A percentile compares a stretch with the other conserved stretches of the same genome.
Conservation (phyloP, 23 tunicate species). For the Styela plicata region DNA sequence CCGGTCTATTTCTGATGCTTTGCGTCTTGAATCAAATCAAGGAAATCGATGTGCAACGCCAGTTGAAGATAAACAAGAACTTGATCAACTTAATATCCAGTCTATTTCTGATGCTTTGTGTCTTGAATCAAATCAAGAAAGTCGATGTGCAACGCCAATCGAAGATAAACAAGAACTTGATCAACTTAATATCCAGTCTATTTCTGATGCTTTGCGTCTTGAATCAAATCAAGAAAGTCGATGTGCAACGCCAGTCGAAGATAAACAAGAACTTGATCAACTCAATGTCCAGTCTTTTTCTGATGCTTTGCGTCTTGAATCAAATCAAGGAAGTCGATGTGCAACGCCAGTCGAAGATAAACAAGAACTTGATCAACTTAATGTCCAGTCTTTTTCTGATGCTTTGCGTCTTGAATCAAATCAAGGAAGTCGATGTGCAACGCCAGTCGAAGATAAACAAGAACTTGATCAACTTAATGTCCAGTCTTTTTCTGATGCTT, state of each 20-base stretch:
- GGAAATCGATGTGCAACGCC: not conserved
- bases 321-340: not conserved
- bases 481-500: not conserved
- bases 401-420: not conserved
- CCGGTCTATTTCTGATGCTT: not conserved
- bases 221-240: not conserved
- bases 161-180: not conserved
- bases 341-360: not conserved
- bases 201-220: not conserved
- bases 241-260: not conserved
- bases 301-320: not conserved
- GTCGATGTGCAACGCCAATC: not conserved
- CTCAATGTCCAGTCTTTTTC: not conserved
- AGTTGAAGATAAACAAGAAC: not conserved
- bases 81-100: not conserved
- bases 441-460: not conserved
- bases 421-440: not conserved
- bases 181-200: not conserved
- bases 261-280: not conserved
- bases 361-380: not conserved
- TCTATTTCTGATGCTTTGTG: not conserved
- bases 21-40: not conserved
- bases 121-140: not conserved
- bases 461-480: not conserved
- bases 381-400: not conserved